Conservation (phyloP, 2,113 vertebrate species). For the Corynorhinus townsendii region DNA sequence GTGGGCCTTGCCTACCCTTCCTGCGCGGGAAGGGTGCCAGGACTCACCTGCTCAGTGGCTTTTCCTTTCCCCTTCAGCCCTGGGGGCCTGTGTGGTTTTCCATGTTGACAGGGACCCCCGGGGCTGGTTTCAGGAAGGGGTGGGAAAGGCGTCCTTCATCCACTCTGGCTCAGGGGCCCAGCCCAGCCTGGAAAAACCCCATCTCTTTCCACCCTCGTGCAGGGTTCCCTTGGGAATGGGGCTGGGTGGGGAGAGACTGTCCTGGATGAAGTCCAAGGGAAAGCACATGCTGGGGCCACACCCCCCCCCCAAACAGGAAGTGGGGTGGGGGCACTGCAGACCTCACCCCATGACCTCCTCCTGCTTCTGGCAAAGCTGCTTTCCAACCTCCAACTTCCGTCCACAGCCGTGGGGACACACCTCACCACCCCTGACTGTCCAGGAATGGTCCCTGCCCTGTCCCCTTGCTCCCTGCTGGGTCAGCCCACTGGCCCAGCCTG, state of each 20-base stretch:
- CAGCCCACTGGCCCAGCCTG: constrained; percentile 21
- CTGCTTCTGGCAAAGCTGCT: not conserved
- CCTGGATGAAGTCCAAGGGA: constrained; percentile 39
- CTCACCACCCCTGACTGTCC: not conserved
- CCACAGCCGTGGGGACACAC: not conserved
- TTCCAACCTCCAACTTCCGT: not conserved
- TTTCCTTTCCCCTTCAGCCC: not conserved
- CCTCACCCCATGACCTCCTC: not conserved
- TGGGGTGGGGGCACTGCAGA: not conserved
- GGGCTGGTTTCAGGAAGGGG: not conserved
- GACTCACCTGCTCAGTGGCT: not conserved
- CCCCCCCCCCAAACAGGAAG: constrained; percentile 56
- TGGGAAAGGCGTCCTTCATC: not conserved
- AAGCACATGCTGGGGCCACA: not conserved
- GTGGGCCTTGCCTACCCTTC: not conserved
- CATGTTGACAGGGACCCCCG: not conserved
- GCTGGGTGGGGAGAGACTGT: not conserved
- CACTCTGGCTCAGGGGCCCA: not conserved
- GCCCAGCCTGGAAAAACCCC: constrained; percentile 49
- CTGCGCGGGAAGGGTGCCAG: not conserved
- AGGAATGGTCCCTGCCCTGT: not conserved
- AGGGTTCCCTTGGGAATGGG: not conserved
- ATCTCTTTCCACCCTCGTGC: not conserved
- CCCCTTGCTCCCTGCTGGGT: not conserved
- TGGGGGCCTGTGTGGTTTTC: not conserved